These are phyloP conservation scores for Orientallactaga bullata DNA, from an alignment of 2,113 vertebrate genomes.

Conservation along the genomic window DNA sequence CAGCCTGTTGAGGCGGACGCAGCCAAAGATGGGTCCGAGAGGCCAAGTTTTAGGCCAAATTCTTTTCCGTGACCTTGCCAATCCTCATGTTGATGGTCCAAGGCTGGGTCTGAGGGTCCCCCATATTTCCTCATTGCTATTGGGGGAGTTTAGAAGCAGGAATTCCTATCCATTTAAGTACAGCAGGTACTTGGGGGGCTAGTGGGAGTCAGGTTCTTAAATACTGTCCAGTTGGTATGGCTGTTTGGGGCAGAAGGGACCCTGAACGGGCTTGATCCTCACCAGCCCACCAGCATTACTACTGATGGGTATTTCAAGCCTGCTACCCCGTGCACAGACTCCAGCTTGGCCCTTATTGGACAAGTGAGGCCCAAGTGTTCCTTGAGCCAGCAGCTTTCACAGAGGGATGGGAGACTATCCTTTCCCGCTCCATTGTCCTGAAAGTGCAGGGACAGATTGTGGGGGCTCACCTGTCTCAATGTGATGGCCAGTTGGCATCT, in stretches of 20 bases:
- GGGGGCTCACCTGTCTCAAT: conserved; percentile 65
- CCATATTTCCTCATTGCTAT: background rate
- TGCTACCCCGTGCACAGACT: background rate
- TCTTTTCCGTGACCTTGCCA: background rate
- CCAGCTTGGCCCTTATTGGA: background rate
- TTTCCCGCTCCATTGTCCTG: background rate
- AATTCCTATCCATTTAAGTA: background rate
- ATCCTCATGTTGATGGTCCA: background rate
- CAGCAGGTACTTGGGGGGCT: background rate
- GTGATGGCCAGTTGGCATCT: background rate
- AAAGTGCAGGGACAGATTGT: background rate
- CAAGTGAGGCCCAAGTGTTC: background rate
- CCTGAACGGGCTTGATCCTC: background rate
- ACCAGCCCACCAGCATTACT: background rate
- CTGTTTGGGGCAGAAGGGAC: background rate
- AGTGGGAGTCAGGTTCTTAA: background rate
- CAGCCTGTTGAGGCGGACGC: conserved; percentile 12
- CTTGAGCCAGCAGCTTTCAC: background rate
- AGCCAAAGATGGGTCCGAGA: conserved; percentile 70
- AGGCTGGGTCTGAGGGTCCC: background rate
- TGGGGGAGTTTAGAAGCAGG: background rate
- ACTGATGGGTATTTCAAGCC: background rate
- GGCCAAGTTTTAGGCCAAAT: conserved; percentile 67
- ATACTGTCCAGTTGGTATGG: background rate
- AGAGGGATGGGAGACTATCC: background rate